Conservation (phyloP, 2,113 vertebrate genomes). For the Colius striatus region DNA sequence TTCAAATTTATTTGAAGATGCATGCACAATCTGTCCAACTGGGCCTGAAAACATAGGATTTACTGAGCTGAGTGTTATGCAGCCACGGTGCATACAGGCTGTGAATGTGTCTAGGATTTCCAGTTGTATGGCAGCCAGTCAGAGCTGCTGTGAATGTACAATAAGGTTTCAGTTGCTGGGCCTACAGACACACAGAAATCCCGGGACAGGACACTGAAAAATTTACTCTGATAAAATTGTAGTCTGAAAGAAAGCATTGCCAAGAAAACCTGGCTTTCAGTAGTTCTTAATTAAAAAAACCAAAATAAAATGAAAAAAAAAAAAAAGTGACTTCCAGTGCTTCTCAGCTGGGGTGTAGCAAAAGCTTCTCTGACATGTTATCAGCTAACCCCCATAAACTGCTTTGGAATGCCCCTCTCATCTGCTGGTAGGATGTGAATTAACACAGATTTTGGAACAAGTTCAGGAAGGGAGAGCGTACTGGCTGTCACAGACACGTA, state of each 20-base stretch:
- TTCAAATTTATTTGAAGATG: background rate
- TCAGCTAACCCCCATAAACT: background rate
- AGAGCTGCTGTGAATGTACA: conserved; percentile 27
- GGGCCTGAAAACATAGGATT: background rate
- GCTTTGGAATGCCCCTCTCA: background rate
- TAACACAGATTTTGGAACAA: background rate
- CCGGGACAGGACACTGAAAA: background rate
- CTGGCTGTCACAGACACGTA: background rate
- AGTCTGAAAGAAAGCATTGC: background rate
- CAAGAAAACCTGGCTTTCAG: background rate
- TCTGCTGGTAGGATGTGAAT: background rate
- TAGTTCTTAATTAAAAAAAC: background rate
- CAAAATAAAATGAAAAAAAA: background rate
- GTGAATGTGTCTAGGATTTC: conserved; percentile 38
- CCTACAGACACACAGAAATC: background rate
- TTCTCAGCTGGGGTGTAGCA: background rate
- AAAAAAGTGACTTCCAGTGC: background rate
- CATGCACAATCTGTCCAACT: background rate
- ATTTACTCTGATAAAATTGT: background rate
- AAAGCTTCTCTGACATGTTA: background rate
- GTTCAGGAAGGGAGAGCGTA: fast-evolving
- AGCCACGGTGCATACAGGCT: background rate
- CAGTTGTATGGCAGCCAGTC: background rate
- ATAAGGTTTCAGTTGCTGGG: background rate
- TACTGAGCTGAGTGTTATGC: background rate